Percentiles rank a stretch among this genome's conserved stretches.
Evolutionary conservation across 1,140 invertebrate species (phyloP).

Genomic region (Samia ricini): DNA sequence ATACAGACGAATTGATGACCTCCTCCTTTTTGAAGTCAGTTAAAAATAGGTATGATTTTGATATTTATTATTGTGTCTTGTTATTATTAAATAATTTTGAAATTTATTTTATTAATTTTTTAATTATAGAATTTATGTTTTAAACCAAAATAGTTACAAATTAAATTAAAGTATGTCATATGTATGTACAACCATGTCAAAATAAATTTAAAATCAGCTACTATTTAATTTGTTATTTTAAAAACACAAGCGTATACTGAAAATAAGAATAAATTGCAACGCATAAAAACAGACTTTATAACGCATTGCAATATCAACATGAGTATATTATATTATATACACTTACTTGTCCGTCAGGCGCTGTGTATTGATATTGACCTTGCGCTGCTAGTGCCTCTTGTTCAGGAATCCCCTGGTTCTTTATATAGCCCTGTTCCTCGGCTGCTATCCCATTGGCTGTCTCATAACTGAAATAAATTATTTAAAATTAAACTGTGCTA

Average conservation of each 20-base stretch:
- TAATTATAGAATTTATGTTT: too few relatives aligned
- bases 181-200: too few relatives aligned
- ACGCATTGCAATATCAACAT: conserved; percentile 2
- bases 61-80: too few relatives aligned
- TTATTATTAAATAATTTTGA: too few relatives aligned
- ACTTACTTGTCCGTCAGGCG: conserved; percentile 83
- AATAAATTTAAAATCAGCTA: neutral
- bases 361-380: conserved; percentile 84
- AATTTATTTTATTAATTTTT: too few relatives aligned
- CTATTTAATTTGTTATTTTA: neutral
- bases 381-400: conserved; percentile 78
- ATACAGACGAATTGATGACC: too few relatives aligned
- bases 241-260: neutral
- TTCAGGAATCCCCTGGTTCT: conserved; percentile 70
- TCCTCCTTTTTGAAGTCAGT: too few relatives aligned
- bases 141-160: too few relatives aligned
- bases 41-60: too few relatives aligned
- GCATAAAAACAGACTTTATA: neutral
- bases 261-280: neutral
- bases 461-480: conserved; percentile 77
- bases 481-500: too few relatives aligned
- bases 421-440: conserved; percentile 78
- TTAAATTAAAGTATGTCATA: too few relatives aligned
- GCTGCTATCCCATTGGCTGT: conserved; percentile 80
- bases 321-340: neutral